Percentiles rank a stretch among this genome's conserved stretches.
These are phyloP conservation scores for Sander vitreus DNA, from an alignment of 2,113 vertebrate genomes.

Conservation along the genomic window DNA sequence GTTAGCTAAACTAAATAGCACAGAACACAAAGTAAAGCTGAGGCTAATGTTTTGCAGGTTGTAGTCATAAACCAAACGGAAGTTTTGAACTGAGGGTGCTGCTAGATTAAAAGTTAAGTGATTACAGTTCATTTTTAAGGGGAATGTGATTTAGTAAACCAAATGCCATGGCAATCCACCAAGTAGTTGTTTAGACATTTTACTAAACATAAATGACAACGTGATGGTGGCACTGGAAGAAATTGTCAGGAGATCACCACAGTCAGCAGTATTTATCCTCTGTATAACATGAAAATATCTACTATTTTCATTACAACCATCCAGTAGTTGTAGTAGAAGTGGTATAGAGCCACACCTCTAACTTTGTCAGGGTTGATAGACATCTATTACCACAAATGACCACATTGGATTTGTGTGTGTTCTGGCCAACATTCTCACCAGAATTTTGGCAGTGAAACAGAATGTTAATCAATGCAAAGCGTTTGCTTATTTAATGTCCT, in stretches of 20 bases:
- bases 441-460: not conserved
- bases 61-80: not conserved
- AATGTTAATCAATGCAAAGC: conserved; percentile 14
- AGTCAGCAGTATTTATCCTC: no score
- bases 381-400: not conserved
- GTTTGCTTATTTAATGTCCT: conserved; percentile 8
- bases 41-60: no score
- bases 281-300: no score
- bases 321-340: not conserved
- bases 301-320: not conserved
- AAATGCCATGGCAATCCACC: not conserved
- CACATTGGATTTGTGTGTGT: not conserved
- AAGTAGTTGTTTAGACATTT: no score
- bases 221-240: no score
- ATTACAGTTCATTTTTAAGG: no score
- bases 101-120: no score
- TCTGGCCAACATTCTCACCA: not conserved
- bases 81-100: not conserved
- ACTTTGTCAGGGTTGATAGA: not conserved
- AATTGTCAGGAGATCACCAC: no score
- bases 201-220: no score
- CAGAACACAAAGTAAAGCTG: not conserved
- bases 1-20: not conserved
- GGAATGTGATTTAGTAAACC: not conserved
- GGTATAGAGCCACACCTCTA: not conserved